These are phyloP conservation scores for Bettongia penicillata DNA, from an alignment of 2,113 vertebrate species.

Conservation along the genomic window DNA sequence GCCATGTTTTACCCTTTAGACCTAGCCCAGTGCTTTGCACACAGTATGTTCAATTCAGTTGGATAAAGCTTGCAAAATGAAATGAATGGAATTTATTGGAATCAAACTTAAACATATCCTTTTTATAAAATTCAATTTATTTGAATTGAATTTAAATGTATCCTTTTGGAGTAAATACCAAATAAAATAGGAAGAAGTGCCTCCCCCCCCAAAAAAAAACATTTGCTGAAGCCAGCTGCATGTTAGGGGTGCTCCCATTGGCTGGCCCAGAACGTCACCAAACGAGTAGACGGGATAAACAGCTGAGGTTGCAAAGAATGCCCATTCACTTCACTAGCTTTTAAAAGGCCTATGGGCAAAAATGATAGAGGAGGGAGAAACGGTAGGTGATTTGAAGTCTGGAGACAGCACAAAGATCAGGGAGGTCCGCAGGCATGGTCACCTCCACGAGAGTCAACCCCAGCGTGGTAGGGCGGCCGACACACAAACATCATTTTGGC, in stretches of 20 bases:
- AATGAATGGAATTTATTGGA: too few species aligned
- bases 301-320: neutral
- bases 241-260: constrained; percentile 2
- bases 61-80: constrained; percentile 13
- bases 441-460: neutral
- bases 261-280: constrained; percentile 16
- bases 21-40: too few species aligned
- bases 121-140: too few species aligned
- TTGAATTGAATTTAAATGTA: too few species aligned
- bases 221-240: neutral
- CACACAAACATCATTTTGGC: neutral
- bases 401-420: constrained; percentile 21
- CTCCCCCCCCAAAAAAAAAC: neutral
- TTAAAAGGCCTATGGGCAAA: constrained; percentile 11
- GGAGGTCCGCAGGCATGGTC: neutral
- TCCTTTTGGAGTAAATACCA: neutral
- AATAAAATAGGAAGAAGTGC: neutral
- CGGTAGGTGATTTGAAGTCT: constrained; percentile 19
- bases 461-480: neutral
- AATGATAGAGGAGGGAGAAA: constrained; percentile 33
- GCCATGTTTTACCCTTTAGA: too few species aligned
- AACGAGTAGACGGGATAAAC: constrained; percentile 6
- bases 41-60: neutral
- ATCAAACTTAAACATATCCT: too few species aligned
- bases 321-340: constrained; percentile 7